These are phyloP conservation scores for Lasiurus borealis DNA, from an alignment of 2,113 vertebrate species.

Conservation along the genomic window DNA sequence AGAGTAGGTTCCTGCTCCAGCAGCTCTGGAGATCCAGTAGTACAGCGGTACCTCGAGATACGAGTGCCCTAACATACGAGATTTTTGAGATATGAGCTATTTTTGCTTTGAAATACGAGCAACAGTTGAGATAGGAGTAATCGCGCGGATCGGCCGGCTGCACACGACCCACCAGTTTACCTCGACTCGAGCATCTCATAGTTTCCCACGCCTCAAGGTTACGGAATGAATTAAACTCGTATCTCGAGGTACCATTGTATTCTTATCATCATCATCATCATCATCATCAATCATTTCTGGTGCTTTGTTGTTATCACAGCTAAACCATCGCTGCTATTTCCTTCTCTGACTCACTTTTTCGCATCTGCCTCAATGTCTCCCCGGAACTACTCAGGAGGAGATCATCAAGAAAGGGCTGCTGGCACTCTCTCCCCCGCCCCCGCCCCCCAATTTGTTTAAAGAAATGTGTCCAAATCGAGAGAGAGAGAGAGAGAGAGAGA, in stretches of 20 bases:
- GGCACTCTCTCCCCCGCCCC: fast-evolving
- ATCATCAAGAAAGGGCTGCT: not conserved
- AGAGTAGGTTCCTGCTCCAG: not conserved
- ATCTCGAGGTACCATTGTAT: too few relatives aligned
- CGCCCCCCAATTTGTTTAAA: not conserved
- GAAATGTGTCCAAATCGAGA: constrained; percentile 55
- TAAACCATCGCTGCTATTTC: not conserved
- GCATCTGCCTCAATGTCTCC: not conserved
- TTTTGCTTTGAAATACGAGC: too few relatives aligned
- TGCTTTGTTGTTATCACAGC: not conserved
- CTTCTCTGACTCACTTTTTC: not conserved
- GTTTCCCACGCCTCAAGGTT: too few relatives aligned
- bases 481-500: not conserved
- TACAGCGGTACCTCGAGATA: too few relatives aligned
- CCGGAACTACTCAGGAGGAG: not conserved
- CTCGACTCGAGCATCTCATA: too few relatives aligned
- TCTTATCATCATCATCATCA: not conserved
- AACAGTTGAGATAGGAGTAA: too few relatives aligned
- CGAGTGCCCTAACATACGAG: too few relatives aligned
- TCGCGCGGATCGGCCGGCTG: too few relatives aligned
- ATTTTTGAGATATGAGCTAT: too few relatives aligned
- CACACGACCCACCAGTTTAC: too few relatives aligned
- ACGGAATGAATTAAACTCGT: too few relatives aligned
- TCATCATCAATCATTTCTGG: too few relatives aligned
- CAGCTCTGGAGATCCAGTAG: not conserved